Evolutionary conservation across 2,888 invertebrate genomes (phyloP).

Genomic region (Merodon equestris): DNA sequence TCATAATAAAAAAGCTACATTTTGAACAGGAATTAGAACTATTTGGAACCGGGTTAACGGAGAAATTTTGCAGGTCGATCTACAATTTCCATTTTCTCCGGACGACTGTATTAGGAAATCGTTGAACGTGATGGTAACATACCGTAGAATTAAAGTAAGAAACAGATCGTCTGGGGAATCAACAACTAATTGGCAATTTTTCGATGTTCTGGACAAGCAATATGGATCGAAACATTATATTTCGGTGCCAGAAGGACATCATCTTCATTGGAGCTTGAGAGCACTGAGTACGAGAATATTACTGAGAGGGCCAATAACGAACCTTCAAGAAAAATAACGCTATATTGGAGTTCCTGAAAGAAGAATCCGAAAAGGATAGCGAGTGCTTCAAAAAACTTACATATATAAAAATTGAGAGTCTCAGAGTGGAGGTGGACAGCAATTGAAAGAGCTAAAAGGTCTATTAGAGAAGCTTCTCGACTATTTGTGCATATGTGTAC

Average conservation of each 20-base stretch:
- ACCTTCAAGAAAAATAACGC: background rate
- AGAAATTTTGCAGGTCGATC: no score
- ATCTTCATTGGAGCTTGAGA: no score
- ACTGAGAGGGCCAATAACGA: background rate
- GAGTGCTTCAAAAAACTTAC: constrained; percentile 2
- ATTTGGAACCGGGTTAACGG: no score
- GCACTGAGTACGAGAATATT: no score
- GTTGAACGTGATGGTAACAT: no score
- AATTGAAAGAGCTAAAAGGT: constrained; percentile 3
- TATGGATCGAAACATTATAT: constrained; percentile 12
- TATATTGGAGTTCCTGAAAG: constrained; percentile 1
- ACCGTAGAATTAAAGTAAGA: constrained; percentile 23
- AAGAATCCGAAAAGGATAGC: constrained; percentile 2
- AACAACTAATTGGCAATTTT: constrained; percentile 37
- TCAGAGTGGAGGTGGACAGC: constrained; percentile 5
- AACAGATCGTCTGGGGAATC: constrained; percentile 32
- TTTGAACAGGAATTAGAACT: no score
- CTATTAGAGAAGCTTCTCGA: background rate
- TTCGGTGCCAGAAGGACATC: constrained; percentile 3
- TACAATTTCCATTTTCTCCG: no score
- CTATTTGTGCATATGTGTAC: background rate
- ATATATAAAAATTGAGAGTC: constrained; percentile 4
- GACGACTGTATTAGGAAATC: no score
- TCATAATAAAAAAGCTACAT: no score
- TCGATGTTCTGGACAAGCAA: constrained; percentile 29